Evolutionary conservation across 2,888 invertebrate species (phyloP), one percentile per base, ranked within the genome.

Genomic region (Gasteruption jaculator): DNA sequence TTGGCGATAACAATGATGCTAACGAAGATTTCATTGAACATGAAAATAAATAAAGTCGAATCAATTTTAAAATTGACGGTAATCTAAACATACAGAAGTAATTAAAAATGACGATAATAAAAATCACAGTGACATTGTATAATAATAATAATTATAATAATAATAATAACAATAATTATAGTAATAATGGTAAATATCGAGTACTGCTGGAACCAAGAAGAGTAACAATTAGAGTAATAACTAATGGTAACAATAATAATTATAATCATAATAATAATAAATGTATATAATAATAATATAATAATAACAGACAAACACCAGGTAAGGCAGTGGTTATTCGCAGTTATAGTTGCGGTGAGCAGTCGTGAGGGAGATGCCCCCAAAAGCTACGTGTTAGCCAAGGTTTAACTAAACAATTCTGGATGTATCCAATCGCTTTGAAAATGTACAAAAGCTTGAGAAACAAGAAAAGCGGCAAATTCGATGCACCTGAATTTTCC

Each of bases 311-410:
- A 69, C 68, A 70, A 66, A 70, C 68, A 70, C 69, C 69, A 69
- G 65, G 62, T 69, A 67, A 69, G 68, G 68, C 68, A 70, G 69
- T 69, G 69, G 68, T 70, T 70, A 70, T 70, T 69, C 64, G 65
- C 64, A 66, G 70, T 70, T 70, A 70, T 70, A 70, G 70, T 70
- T 70, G 70, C 69, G 70, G 70, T 70, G 70, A 69, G 68, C 68
- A 69, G 69, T 68, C 55, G 67, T 68, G 70, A 68, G 68, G 69
- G 68, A 65, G 61, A 65, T 61, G 60, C 67, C 68, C 70, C 63
- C 66, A 61, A 67, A 67, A 70, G 69, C 69, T 70, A 70, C 70
- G 69, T 68, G 69, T 69, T 70, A 69, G 70, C 70, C 65, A 67
- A 70, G 61, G 56, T 58, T 63, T 18, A 60, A 52, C 52, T n/a